Evolutionary conservation across 2,797 vertebrate species (phyloP), one percentile per base, ranked within the genome.

Genomic region (Buceros bicornis): DNA sequence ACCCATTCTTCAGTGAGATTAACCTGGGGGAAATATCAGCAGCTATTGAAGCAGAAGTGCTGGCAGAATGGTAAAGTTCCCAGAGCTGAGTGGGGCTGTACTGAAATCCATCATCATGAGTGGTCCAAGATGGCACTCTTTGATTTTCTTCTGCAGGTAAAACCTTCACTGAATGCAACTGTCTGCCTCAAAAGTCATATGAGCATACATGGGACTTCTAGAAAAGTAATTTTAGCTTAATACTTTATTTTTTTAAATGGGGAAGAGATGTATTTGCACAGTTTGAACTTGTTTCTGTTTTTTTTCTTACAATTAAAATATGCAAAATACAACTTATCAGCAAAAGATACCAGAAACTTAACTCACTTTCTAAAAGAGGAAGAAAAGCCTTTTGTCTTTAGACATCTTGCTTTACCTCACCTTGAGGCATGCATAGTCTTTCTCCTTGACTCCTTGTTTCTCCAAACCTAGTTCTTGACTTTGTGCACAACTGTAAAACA

Each of bases 71-170:
- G 99, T 61, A 96, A 98, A 94, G 89, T 90, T 29, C 99, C 99
- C 15, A 99, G 98, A 96, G 93, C 98, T 8, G 98, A 99, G 17
- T 98, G 98, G 90, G 98, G 97, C 69, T 99, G 99, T 96, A 98
- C 98, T 19, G 98, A 98, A 53, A 93, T 99, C 48, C 99, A 99
- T 96, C 99, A 99, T 93, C 96, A 98, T 2, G 99, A 99, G 82
- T 99, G 99, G 99, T 99, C 99, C 96, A 99, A 99, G 96, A 97
- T 99, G 93, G 99, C 99, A 47, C 98, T 99, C 82, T 99, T 99
- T 92, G 99, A 99, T 97, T 99, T 99, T 96, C 94, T 99, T 76
- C 95, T 99, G 62, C 99, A 99, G 99, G 99, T 99, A 97, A 96
- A 80, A 53, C 25, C 8, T 64, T 85, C 70, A 57, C 42, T 70